Evolutionary conservation across 2,113 vertebrate species (phyloP), one percentile per base, ranked within the genome.

Genomic region (Trinectes maculatus): DNA sequence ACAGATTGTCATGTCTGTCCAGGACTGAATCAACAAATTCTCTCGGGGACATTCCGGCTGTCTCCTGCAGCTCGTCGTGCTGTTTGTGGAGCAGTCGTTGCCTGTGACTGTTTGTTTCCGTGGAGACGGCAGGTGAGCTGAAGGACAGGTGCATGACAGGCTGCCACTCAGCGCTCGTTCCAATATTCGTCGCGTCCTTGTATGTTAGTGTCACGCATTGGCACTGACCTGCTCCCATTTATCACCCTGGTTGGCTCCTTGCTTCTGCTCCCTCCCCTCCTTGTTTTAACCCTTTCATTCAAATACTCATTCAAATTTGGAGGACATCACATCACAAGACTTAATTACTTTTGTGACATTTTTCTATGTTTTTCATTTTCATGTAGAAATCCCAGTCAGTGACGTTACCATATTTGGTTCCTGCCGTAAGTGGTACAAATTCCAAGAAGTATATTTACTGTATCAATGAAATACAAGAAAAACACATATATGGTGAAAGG

Each of bases 131-230:
- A 62, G 78, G 80, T 61, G 66, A 83, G 72, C 29, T 59, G 79
- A 66, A 71, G 74, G 80, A 65, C 54, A 52, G 72, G 58, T 56
- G 68, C 70, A 66, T 84, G 87, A 85, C 80, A 72, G 63, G 76
- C 76, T 82, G 77, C 77, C 82, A 79, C 78, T 87, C 82, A 71
- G 70, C 67, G 31, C 71, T 86, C 74, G 18, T 63, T 74, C 44
- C 61, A 71, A 83, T 85, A 83, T 86, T 85, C 83, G 88, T 88
- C 83, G 76, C 34, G 78, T 91, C 88, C 79, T 89, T 85, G 74
- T 84, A 83, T 81, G 84, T 91, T 86, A 85, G 63, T 69, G 74
- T 91, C 84, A 88, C 85, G 74, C 86, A 48, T 55, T 25, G 44
- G 57, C 64, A 47, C 71, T 85, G 85, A 87, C 88, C 87, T 68